Evolutionary conservation across 2,113 vertebrate species (phyloP).

Genomic region (Bufo bufo): DNA sequence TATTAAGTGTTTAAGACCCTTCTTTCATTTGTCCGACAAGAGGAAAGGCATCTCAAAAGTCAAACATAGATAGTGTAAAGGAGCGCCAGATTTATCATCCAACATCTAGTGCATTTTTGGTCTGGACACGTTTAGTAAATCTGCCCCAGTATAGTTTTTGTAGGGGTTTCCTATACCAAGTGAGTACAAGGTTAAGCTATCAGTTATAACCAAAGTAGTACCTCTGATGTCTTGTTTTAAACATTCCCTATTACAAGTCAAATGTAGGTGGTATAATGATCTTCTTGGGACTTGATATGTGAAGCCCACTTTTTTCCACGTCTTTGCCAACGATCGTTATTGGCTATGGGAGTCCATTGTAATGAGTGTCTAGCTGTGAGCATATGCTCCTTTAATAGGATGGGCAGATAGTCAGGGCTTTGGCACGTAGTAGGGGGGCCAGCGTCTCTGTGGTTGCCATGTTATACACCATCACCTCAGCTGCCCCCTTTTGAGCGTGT

Average conservation of each 20-base stretch:
- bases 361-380: conserved; percentile 38
- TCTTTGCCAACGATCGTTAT: conserved; percentile 1
- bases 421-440: conserved; percentile 12
- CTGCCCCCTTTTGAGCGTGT: conserved; percentile 32
- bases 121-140: too few relatives aligned
- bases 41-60: too few relatives aligned
- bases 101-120: too few relatives aligned
- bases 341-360: background rate
- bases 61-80: too few relatives aligned
- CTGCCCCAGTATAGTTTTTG: too few relatives aligned
- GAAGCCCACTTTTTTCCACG: background rate
- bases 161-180: too few relatives aligned
- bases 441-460: conserved; percentile 20
- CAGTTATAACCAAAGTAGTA: background rate
- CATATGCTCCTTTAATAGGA: conserved; percentile 35
- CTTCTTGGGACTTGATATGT: background rate
- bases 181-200: too few relatives aligned
- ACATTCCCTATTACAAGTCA: background rate
- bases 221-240: background rate
- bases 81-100: too few relatives aligned
- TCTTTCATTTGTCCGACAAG: too few relatives aligned
- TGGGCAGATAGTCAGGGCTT: conserved; percentile 39
- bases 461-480: conserved; percentile 44
- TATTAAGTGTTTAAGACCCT: too few relatives aligned
- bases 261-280: background rate